Evolutionary conservation across 1,140 invertebrate species (phyloP).

Genomic region (Macrotrachela quadricornifera): DNA sequence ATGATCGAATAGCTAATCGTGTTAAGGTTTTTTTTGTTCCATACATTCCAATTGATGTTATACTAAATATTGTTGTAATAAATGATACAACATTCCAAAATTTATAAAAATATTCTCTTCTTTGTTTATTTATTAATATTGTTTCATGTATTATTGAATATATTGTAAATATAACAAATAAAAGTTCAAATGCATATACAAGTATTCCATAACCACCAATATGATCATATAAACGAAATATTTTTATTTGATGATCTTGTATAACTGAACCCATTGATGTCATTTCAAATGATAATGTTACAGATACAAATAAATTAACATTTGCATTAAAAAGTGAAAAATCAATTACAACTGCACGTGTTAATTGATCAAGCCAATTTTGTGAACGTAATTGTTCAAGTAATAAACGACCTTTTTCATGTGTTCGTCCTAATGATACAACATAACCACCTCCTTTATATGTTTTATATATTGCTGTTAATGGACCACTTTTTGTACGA

Average conservation of each 20-base stretch:
- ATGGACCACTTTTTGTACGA: slow-evolving; percentile 6
- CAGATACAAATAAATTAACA: slow-evolving; percentile 12
- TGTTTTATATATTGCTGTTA: slow-evolving; percentile 8
- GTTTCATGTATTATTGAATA: slow-evolving; percentile 23
- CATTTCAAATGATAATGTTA: slow-evolving; percentile 12
- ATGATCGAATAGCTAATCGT: slow-evolving; percentile 23
- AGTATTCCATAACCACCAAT: slow-evolving; percentile 25
- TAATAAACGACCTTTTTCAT: not conserved
- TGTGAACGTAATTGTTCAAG: slow-evolving; percentile 5
- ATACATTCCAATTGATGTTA: slow-evolving; percentile 31
- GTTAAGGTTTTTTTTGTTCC: slow-evolving; percentile 30
- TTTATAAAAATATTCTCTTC: slow-evolving; percentile 26
- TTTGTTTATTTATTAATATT: slow-evolving; percentile 20
- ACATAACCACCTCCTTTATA: slow-evolving; percentile 24
- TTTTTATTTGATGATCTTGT: slow-evolving; percentile 12
- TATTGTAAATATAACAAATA: slow-evolving; percentile 21
- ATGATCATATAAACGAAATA: slow-evolving; percentile 26
- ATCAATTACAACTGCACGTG: slow-evolving; percentile 11
- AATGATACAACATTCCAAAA: slow-evolving; percentile 35
- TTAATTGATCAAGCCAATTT: slow-evolving; percentile 12
- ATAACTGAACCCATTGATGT: slow-evolving; percentile 14
- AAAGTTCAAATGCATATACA: slow-evolving; percentile 22
- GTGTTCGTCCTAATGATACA: slow-evolving; percentile 11
- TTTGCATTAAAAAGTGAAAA: slow-evolving; percentile 14
- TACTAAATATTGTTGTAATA: slow-evolving; percentile 24